Conservation (phyloP, 2,888 invertebrate species). For the Fragum fragum region DNA sequence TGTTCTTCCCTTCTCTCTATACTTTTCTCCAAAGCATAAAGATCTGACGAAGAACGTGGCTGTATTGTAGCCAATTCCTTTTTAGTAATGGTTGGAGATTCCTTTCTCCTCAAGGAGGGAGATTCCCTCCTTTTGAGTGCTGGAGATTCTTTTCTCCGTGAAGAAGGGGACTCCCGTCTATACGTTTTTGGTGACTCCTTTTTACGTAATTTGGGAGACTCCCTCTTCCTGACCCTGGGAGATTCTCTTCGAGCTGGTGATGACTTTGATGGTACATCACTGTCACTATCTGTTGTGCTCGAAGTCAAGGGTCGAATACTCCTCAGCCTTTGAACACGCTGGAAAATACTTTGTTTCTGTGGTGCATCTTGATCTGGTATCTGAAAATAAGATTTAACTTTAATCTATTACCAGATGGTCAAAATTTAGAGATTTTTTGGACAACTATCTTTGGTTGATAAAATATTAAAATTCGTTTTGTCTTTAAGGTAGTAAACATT, state of each 20-base stretch:
- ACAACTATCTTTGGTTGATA: too few relatives aligned
- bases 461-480: too few relatives aligned
- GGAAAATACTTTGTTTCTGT: constrained; percentile 64
- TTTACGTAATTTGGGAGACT: constrained; percentile 60
- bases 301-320: constrained; percentile 58
- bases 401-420: not conserved
- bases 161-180: constrained; percentile 54
- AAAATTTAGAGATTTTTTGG: not conserved
- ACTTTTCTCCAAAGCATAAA: constrained; percentile 42
- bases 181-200: constrained; percentile 57
- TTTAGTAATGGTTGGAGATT: constrained; percentile 41
- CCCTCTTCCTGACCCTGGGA: constrained; percentile 54
- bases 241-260: constrained; percentile 56
- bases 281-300: constrained; percentile 67
- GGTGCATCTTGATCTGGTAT: constrained; percentile 42
- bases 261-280: constrained; percentile 56
- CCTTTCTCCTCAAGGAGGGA: constrained; percentile 40
- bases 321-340: constrained; percentile 62
- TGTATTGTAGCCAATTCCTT: constrained; percentile 37
- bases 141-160: constrained; percentile 54
- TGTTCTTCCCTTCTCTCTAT: constrained; percentile 63
- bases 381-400: not conserved
- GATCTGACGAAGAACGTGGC: constrained; percentile 40
- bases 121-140: constrained; percentile 43
- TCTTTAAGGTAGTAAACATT: too few relatives aligned